Percentiles rank a stretch among this genome's conserved stretches.
phyloP scores from a whole-genome alignment of 2,113 vertebrate species.

The Nerophis lumbriciformis region DNA sequence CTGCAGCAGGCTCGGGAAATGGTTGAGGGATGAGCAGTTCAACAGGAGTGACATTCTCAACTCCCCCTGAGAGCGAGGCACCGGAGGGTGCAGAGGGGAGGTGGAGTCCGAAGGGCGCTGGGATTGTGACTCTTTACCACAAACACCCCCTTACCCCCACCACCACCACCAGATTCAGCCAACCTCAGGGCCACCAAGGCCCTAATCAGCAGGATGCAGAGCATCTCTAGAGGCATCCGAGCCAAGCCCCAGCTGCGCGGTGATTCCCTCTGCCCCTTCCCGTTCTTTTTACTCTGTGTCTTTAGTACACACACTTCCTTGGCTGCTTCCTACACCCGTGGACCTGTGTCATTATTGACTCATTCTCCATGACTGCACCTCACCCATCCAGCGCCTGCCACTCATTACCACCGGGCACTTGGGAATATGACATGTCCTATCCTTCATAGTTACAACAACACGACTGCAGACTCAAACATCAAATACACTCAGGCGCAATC shows the following conservation, averaged over 20 bases:
- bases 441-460: conserved; percentile 36
- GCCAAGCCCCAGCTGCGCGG: conserved; percentile 57
- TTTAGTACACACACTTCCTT: conserved; percentile 38
- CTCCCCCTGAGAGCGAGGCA: conserved; percentile 35
- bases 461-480: conserved; percentile 13
- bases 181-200: conserved; percentile 55
- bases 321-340: conserved; percentile 48
- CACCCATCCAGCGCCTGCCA: conserved; percentile 55
- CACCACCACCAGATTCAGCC: conserved; percentile 32
- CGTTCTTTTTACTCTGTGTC: conserved; percentile 21
- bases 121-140: conserved; percentile 39
- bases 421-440: conserved; percentile 41
- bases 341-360: conserved; percentile 58
- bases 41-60: conserved; percentile 56
- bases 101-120: conserved; percentile 42
- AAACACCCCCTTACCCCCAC: conserved; percentile 1
- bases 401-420: conserved; percentile 54
- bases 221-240: conserved; percentile 53
- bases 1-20: conserved; percentile 48
- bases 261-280: conserved; percentile 55
- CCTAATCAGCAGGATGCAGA: conserved; percentile 74
- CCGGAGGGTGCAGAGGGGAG: conserved; percentile 41
- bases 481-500: conserved; percentile 2
- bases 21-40: conserved; percentile 61
- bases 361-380: conserved; percentile 66